phyloP scores from a whole-genome alignment of 2,113 vertebrate genomes.

The Pachycephala philippinensis region DNA sequence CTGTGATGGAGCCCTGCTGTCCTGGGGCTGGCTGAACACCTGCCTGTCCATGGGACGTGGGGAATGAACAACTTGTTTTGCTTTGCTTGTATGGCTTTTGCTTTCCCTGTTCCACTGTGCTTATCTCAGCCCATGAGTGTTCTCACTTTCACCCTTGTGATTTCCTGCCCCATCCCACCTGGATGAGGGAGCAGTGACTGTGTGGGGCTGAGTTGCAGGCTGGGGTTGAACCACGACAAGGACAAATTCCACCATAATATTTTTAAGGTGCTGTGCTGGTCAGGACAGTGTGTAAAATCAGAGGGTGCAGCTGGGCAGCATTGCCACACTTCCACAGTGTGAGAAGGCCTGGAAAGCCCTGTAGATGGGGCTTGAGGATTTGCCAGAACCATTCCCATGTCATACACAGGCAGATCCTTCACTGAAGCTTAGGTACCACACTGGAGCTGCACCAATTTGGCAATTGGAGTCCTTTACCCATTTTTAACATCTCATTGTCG shows the following conservation, averaged over 20 bases:
- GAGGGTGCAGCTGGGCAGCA: background rate
- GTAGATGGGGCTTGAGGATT: background rate
- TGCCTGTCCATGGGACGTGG: background rate
- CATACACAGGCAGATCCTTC: background rate
- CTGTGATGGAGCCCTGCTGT: background rate
- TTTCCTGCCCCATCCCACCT: background rate
- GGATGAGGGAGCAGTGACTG: background rate
- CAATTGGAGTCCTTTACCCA: background rate
- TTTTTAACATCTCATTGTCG: background rate
- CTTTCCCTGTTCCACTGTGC: background rate
- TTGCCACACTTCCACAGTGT: background rate
- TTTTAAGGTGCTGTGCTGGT: background rate
- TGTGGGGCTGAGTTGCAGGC: background rate
- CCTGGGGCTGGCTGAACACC: background rate
- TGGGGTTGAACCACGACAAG: background rate
- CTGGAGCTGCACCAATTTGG: background rate
- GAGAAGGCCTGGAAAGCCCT: background rate
- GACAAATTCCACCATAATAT: background rate
- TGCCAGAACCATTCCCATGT: background rate
- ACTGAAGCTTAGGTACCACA: fast-evolving
- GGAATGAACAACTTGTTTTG: background rate
- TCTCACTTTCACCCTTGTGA: background rate
- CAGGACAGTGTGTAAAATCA: background rate
- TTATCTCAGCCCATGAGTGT: background rate
- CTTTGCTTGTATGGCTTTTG: background rate